Base-by-base conservation (phyloP, 2,797 vertebrate species). In the Melanotaenia boesemani region DNA sequence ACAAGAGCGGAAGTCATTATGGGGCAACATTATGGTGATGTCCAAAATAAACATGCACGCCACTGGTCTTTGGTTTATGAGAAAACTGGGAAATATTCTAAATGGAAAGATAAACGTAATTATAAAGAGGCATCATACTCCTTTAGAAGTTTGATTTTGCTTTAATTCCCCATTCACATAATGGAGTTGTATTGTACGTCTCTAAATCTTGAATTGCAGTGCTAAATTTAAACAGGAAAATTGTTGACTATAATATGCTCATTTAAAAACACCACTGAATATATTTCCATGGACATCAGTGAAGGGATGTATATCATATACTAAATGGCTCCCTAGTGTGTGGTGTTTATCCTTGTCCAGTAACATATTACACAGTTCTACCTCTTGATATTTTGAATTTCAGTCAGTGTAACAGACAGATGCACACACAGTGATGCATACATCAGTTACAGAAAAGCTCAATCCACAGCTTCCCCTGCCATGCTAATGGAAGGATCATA, bases 1-100 rank as follows among this genome's bases (percentile, higher is more conserved):
- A 79, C 80, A 86, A 80, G 89, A 87, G 82, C 82, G 90, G 87
- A 92, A 92, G 88, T 86, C 87, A 88, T 92, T 89, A 90, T 79
- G 80, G 86, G 85, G 73, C 86, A 81, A 79, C 75, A 56, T 84
- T 91, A 87, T 76, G 72, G 77, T 56, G 58, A 44, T 18, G 66
- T 91, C 91, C 85, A 91, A 91, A 92, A 91, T 88, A 92, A 93
- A 90, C 63, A 58, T 22, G 67, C 24, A 41, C 65, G 58, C 76
- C 83, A 59, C 72, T 78, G 63, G 60, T 74, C 3, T 12, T 54
- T 77, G 80, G 76, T 88, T 90, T 80, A 74, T 80, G 72, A 80
- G 55, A 66, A 63, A 81, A 61, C 50, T 28, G 39, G 70, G 55
- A 82, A 87, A 82, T 79, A 70, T 81, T 91, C 71, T 70, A 68